These are phyloP conservation scores for Gobio occitaniae DNA, from an alignment of 2,797 vertebrate species.

Conservation along the genomic window DNA sequence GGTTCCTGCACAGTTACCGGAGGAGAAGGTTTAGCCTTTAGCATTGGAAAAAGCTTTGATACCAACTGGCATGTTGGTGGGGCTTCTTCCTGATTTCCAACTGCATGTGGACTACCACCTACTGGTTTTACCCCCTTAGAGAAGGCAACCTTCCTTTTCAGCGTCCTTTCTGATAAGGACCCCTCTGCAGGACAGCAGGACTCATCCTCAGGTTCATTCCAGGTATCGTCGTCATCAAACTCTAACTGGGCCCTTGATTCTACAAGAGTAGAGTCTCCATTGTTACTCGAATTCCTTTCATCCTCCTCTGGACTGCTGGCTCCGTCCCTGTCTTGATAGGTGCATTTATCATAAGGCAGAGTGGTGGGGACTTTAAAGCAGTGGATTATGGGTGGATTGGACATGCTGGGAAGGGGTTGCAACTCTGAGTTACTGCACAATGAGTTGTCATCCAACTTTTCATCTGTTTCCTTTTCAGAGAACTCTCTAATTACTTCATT, in stretches of 20 bases:
- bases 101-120: slow-evolving; percentile 15
- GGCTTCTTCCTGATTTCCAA: slow-evolving; percentile 61
- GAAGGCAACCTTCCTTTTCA: slow-evolving; percentile 84
- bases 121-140: slow-evolving; percentile 74
- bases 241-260: slow-evolving; percentile 73
- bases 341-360: slow-evolving; percentile 73
- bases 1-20: slow-evolving; percentile 28
- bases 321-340: slow-evolving; percentile 75
- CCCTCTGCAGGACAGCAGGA: slow-evolving; percentile 53
- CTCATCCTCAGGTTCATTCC: slow-evolving; percentile 87
- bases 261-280: slow-evolving; percentile 69
- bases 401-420: slow-evolving; percentile 49
- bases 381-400: slow-evolving; percentile 48
- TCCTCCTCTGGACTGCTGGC: slow-evolving; percentile 59
- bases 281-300: slow-evolving; percentile 49
- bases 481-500: slow-evolving; percentile 1
- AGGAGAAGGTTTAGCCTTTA: slow-evolving; percentile 83
- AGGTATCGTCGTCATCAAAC: slow-evolving; percentile 94
- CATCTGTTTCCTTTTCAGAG: slow-evolving; percentile 32
- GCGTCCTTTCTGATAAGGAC: slow-evolving; percentile 67
- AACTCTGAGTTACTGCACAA: slow-evolving; percentile 56
- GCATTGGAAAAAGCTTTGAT: slow-evolving; percentile 87
- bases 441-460: slow-evolving; percentile 41
- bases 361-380: slow-evolving; percentile 66
- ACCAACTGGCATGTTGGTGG: slow-evolving; percentile 86